Evolutionary conservation across 1,140 invertebrate species (phyloP).

Genomic region (Rhynchophorus ferrugineus): DNA sequence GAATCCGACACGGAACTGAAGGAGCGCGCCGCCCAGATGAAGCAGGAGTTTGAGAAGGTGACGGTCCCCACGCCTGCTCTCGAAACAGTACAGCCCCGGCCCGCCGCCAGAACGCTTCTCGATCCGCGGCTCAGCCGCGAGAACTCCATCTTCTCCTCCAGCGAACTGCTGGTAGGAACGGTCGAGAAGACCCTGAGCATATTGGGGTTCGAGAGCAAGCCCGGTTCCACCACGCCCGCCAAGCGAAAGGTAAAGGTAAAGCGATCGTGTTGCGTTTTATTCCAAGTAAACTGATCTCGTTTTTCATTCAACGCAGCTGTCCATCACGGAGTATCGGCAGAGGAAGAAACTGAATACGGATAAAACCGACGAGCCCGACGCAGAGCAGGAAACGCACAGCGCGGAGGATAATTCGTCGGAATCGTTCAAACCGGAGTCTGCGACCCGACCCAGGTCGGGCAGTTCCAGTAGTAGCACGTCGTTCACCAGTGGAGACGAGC

Average conservation of each 20-base stretch:
- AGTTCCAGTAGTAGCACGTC: conserved; percentile 47
- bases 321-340: conserved; percentile 63
- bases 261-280: background rate
- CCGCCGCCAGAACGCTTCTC: conserved; percentile 12
- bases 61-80: conserved; percentile 15
- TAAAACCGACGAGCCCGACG: conserved; percentile 27
- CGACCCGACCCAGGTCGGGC: conserved; percentile 41
- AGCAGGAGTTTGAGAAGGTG: conserved; percentile 41
- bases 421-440: conserved; percentile 34
- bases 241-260: conserved; percentile 38
- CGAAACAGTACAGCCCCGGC: background rate
- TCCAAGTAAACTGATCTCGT: background rate
- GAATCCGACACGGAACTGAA: conserved; percentile 42
- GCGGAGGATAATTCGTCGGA: conserved; percentile 35
- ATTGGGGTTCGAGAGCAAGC: conserved; percentile 35
- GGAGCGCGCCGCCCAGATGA: conserved; percentile 42
- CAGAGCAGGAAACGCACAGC: conserved; percentile 17
- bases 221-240: conserved; percentile 28
- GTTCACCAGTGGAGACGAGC: conserved; percentile 48
- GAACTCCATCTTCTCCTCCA: conserved; percentile 29
- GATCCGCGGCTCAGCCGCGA: conserved; percentile 31
- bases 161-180: conserved; percentile 37
- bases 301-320: conserved; percentile 50
- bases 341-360: conserved; percentile 49
- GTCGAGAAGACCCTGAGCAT: conserved; percentile 40